Evolutionary conservation across 2,113 vertebrate species (phyloP).

Genomic region (Brienomyrus longianalis): DNA sequence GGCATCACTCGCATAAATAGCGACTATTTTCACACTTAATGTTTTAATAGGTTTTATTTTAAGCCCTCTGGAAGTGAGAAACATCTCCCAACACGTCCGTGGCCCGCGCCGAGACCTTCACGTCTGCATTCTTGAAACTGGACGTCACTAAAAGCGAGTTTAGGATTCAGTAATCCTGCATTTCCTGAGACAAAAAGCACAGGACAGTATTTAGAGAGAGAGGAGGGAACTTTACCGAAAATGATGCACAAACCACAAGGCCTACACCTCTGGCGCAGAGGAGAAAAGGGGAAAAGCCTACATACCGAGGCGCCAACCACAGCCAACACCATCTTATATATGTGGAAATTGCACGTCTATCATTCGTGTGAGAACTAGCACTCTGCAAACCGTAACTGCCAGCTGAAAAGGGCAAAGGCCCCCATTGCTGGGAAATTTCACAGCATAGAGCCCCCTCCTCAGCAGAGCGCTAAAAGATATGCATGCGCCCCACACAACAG

Average conservation of each 20-base stretch:
- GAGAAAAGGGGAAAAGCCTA: not conserved
- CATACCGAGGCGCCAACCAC: not conserved
- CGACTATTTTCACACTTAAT: not conserved
- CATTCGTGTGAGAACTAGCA: not conserved
- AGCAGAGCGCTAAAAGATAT: not conserved
- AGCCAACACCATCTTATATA: not conserved
- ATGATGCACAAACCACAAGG: not conserved
- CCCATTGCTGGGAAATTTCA: not conserved
- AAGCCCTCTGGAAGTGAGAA: not conserved
- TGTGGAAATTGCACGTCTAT: not conserved
- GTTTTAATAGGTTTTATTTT: not conserved
- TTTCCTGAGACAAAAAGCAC: not conserved
- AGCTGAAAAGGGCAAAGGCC: not conserved
- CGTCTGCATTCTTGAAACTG: not conserved
- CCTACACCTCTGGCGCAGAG: not conserved
- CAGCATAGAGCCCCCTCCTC: not conserved
- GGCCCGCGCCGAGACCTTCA: not conserved
- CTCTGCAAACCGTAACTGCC: not conserved
- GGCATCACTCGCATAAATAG: not conserved
- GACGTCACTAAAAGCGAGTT: not conserved
- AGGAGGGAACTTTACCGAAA: not conserved
- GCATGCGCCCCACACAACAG: not conserved
- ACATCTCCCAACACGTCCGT: not conserved
- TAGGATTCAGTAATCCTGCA: not conserved
- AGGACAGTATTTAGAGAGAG: not conserved